Evolutionary conservation across 2,113 vertebrate genomes (phyloP).

Genomic region (Alces alces): DNA sequence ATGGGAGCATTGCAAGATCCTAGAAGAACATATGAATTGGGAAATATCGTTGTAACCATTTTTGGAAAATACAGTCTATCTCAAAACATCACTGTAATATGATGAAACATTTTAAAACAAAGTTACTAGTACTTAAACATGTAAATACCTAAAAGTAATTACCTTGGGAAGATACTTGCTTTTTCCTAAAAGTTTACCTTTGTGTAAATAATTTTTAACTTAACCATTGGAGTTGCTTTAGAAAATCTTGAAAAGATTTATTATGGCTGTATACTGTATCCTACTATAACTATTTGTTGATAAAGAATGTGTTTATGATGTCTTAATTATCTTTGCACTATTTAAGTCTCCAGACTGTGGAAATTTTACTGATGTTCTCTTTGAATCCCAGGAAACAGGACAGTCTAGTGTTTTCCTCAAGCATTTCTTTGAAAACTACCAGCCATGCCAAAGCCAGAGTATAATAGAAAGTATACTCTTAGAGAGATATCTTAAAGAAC

Average conservation of each 20-base stretch:
- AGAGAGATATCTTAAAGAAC: neutral
- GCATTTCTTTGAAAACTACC: neutral
- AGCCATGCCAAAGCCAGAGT: neutral
- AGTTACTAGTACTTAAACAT: neutral
- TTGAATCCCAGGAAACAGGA: neutral
- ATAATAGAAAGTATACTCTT: neutral
- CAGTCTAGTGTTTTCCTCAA: neutral
- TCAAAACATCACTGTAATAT: neutral
- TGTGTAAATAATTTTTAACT: neutral
- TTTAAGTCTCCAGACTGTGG: neutral
- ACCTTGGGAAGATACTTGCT: neutral
- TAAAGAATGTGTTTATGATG: neutral
- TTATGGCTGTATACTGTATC: neutral
- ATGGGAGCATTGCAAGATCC: neutral
- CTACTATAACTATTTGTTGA: neutral
- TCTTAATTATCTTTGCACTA: slow-evolving; percentile 10
- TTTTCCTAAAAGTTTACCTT: slow-evolving; percentile 24
- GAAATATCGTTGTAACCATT: neutral
- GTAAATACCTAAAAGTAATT: neutral
- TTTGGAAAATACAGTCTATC: neutral
- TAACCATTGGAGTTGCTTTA: neutral
- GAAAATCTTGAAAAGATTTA: neutral
- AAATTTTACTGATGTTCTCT: neutral
- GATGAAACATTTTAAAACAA: slow-evolving; percentile 9
- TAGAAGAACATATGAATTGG: neutral